Conservation (phyloP, 2,113 vertebrate species). For the Ranitomeya variabilis region DNA sequence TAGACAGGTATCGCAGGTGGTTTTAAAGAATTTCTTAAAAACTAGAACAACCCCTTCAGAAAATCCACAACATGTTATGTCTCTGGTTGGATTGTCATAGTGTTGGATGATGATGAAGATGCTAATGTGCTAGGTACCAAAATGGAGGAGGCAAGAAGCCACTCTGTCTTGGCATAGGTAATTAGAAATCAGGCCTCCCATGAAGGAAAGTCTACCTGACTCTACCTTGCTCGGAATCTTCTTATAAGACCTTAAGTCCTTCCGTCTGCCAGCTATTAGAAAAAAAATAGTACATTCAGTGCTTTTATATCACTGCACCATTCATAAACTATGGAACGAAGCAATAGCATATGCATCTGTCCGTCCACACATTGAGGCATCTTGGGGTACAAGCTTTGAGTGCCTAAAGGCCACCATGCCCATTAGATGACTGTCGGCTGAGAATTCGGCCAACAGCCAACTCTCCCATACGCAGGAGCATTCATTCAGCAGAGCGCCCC, state of each 20-base stretch:
- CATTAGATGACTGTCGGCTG: neutral
- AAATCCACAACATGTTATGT: neutral
- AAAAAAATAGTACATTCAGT: no score
- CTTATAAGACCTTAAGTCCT: neutral
- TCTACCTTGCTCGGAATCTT: no score
- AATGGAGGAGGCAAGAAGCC: no score
- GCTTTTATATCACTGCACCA: no score
- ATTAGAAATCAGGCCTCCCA: no score
- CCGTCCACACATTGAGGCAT: neutral
- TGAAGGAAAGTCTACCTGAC: no score
- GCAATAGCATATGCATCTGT: neutral
- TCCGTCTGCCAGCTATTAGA: neutral
- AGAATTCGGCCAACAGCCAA: no score
- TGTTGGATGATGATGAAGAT: neutral
- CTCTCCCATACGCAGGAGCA: no score
- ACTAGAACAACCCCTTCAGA: neutral
- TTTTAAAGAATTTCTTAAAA: no score
- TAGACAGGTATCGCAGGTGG: no score
- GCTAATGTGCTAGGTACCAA: neutral
- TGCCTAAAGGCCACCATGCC: neutral
- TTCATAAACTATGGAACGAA: neutral
- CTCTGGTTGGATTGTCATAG: neutral
- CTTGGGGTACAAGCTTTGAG: neutral
- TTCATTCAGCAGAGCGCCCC: no score
- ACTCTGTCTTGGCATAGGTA: no score